Base-by-base conservation (phyloP, 2,797 vertebrate species). In the Sphenopsis melanotis region DNA sequence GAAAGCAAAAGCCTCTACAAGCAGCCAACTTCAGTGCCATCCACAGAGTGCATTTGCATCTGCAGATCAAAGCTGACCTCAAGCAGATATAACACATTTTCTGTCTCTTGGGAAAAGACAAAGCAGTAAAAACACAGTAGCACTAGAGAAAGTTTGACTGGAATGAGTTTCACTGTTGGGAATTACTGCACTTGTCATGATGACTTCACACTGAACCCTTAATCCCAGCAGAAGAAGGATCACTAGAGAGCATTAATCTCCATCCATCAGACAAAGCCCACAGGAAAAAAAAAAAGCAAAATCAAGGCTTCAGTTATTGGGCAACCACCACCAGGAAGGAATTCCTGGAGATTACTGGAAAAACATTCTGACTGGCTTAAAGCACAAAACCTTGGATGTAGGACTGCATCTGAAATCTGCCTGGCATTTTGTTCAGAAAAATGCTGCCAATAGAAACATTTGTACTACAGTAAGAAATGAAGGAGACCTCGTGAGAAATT, bases 401-500 rank as follows among this genome's bases (percentile, higher is more conserved):
- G 52, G 56, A 77, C 30, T 74, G 78, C 44, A 68, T 84, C 81
- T 78, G 82, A 94, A 92, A 93, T 81, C 52, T 72, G 76, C 55
- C 46, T 81, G 64, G 80, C 55, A 65, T 84, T 87, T 79, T 83
- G 52, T 59, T 82, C 76, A 84, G 44, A 70, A 94, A 93, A 79
- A 82, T 10, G 24, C 78, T 93, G 88, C 91, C 92, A 95, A 88
- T 1, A 5, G 74, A 85, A 96, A 96, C 46, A 86, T 78, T 90
- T 52, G 46, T 41, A 89, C 63, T 60, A 64, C 46, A 85, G 78
- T 49, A 66, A 89, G 52, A 91, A 93, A 85, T 72, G 5, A 78
- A 93, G 44, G 50, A 72, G 36, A 92, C 18, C 34, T 94, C 55
- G 66, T 70, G 52, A 95, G 74, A 95, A 97, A 92, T 39, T 87